A percentile compares a stretch with the other conserved stretches of the same genome.
Evolutionary conservation across 2,797 vertebrate genomes (phyloP).

Genomic region (Danio choprae): DNA sequence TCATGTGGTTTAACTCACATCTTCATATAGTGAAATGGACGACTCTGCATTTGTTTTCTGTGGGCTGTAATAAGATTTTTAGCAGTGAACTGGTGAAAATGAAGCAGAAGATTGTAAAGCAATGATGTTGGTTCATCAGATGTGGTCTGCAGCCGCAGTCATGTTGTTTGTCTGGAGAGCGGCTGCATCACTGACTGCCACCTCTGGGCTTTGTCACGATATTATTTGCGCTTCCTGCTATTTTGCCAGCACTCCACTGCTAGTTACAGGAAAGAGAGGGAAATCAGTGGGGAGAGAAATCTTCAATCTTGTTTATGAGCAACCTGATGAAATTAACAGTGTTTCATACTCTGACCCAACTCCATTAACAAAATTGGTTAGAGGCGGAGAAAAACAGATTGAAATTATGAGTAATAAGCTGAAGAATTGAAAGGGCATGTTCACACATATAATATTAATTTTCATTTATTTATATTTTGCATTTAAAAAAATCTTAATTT

Average conservation of each 20-base stretch:
- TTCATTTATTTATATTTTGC: too few species aligned
- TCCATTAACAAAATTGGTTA: slow-evolving; percentile 60
- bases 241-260: slow-evolving; percentile 14
- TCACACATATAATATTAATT: not conserved
- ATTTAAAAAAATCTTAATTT: too few species aligned
- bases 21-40: not conserved
- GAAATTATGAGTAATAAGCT: slow-evolving; percentile 13
- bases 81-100: slow-evolving; percentile 29
- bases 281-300: slow-evolving; percentile 15
- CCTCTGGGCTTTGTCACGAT: slow-evolving; percentile 26
- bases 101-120: slow-evolving; percentile 16
- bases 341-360: slow-evolving; percentile 25
- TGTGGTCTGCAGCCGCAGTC: slow-evolving; percentile 3
- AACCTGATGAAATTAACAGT: slow-evolving; percentile 56
- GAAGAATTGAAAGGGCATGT: not conserved
- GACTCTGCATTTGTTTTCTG: not conserved
- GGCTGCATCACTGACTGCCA: not conserved
- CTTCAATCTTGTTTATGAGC: slow-evolving; percentile 53
- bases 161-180: slow-evolving; percentile 18
- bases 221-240: not conserved
- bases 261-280: slow-evolving; percentile 26
- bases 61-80: not conserved
- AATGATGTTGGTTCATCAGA: slow-evolving; percentile 13
- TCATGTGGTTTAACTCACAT: not conserved
- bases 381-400: slow-evolving; percentile 38